These are phyloP conservation scores for Coenonympha glycerion DNA, from an alignment of 2,888 invertebrate species.

Conservation along the genomic window DNA sequence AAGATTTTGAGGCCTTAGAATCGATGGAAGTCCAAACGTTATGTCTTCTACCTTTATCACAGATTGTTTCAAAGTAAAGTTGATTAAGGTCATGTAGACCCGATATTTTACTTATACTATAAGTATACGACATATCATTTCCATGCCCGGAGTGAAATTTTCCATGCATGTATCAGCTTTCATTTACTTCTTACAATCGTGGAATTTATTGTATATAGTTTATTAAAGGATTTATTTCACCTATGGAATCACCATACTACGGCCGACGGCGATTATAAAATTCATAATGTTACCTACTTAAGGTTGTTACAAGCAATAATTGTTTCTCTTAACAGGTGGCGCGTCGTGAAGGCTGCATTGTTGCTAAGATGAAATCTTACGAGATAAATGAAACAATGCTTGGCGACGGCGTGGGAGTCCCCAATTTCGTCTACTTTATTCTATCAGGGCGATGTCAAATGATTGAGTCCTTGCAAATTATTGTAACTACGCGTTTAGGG, in stretches of 20 bases:
- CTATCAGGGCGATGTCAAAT: constrained; percentile 77
- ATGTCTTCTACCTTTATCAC: background rate
- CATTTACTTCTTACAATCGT: no score
- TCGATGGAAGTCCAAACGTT: no score
- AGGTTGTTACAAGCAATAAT: background rate
- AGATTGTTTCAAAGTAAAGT: background rate
- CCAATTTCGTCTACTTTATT: constrained; percentile 75
- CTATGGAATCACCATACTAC: no score
- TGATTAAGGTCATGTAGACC: background rate
- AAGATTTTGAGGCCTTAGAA: no score
- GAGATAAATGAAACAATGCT: constrained; percentile 72
- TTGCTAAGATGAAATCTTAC: constrained; percentile 77
- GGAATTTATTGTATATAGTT: no score
- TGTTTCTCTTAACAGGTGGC: constrained; percentile 51
- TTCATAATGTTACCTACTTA: no score
- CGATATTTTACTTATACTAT: no score
- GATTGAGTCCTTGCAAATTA: constrained; percentile 74
- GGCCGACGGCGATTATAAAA: no score
- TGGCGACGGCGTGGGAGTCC: constrained; percentile 68
- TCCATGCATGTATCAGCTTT: no score
- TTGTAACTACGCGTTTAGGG: constrained; percentile 46
- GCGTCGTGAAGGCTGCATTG: constrained; percentile 79
- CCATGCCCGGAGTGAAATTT: no score
- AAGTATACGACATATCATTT: no score
- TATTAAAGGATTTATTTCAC: no score